phyloP scores from a whole-genome alignment of 2,113 vertebrate genomes.

The Capra hircus region DNA sequence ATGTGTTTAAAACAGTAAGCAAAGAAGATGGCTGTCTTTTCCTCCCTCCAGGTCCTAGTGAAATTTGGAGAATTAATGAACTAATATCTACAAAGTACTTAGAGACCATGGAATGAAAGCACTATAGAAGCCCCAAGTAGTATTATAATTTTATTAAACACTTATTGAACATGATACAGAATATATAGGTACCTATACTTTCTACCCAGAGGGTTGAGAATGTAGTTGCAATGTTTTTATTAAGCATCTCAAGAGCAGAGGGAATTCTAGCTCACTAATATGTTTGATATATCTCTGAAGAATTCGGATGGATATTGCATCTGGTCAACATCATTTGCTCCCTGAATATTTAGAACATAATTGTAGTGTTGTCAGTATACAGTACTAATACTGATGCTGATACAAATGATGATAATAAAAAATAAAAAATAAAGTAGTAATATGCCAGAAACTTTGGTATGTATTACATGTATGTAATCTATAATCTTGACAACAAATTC shows the following conservation, averaged over 20 bases:
- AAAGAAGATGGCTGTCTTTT: neutral
- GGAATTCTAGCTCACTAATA: slow-evolving; percentile 26
- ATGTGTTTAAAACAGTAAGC: neutral
- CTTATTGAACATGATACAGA: slow-evolving; percentile 49
- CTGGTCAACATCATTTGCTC: neutral
- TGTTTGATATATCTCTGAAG: neutral
- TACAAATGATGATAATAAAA: neutral
- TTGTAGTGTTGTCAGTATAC: neutral
- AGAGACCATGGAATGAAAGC: slow-evolving; percentile 51
- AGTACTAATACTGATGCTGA: neutral
- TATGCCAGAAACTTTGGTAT: neutral
- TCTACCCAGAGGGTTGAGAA: slow-evolving; percentile 15
- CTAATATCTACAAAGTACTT: slow-evolving; percentile 62
- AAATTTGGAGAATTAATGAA: slow-evolving; percentile 58
- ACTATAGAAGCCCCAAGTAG: slow-evolving; percentile 26
- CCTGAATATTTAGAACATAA: neutral
- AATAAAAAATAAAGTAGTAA: neutral
- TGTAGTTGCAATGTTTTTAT: slow-evolving; percentile 37
- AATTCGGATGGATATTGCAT: slow-evolving; percentile 17
- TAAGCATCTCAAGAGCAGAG: slow-evolving; percentile 38
- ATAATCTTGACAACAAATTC: neutral
- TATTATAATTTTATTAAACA: slow-evolving; percentile 49
- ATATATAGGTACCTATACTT: slow-evolving; percentile 41
- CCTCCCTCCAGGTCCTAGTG: neutral
- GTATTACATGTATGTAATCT: neutral